Conservation (phyloP, 2,888 invertebrate species). For the Rhodophaea formosa region DNA sequence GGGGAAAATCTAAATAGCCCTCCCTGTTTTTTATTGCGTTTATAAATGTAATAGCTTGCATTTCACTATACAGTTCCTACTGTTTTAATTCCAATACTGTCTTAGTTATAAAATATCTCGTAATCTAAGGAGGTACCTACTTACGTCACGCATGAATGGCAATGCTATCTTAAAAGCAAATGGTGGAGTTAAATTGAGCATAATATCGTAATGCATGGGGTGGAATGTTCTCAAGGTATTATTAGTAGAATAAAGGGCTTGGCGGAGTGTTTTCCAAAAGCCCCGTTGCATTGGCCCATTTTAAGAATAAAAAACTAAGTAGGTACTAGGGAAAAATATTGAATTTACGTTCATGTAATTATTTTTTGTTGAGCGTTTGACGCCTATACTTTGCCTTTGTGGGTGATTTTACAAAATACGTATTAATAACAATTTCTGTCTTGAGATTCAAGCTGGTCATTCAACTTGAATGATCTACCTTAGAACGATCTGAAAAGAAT, state of each 20-base stretch:
- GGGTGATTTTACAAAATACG: too few species aligned
- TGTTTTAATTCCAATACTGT: background rate
- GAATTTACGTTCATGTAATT: too few species aligned
- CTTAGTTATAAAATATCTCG: background rate
- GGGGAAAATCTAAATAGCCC: too few species aligned
- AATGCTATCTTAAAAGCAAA: constrained; percentile 8
- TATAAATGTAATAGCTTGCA: background rate
- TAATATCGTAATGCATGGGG: constrained; percentile 16
- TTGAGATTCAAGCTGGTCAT: too few species aligned
- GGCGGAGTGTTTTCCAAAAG: background rate
- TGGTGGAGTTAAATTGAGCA: constrained; percentile 18
- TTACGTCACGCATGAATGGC: constrained; percentile 8
- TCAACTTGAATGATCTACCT: too few species aligned
- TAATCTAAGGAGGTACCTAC: background rate
- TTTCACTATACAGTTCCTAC: background rate
- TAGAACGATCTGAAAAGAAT: too few species aligned
- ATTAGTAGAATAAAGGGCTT: constrained; percentile 6
- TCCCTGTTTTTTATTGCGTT: too few species aligned
- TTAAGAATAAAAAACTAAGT: background rate
- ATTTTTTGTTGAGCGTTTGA: too few species aligned
- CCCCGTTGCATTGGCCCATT: background rate
- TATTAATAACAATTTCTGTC: too few species aligned
- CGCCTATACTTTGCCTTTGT: too few species aligned
- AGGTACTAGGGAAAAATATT: too few species aligned
- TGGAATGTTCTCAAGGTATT: constrained; percentile 18